Base-by-base conservation (phyloP, 2,888 invertebrate genomes). In the Andricus quercusramuli region DNA sequence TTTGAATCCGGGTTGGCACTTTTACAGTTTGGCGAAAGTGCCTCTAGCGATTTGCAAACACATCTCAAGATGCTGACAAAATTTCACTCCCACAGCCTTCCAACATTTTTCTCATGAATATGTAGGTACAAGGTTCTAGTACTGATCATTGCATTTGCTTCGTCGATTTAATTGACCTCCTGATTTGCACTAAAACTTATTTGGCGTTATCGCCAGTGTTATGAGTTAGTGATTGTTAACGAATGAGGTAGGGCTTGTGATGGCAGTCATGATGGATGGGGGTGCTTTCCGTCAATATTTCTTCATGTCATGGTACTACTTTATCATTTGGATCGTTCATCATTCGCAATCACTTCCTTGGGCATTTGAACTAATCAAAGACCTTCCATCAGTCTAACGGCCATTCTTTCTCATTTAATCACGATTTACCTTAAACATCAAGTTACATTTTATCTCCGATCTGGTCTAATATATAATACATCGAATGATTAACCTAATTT, bases 291-390 rank as follows among this genome's bases (percentile, higher is more conserved):
- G 88, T 89, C 88, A 89, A 90, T 90, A 89, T 90, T 87, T 85
- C 89, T 88, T 65, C 78, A 84, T 87, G 89, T 88, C 89, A 87
- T 86, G 85, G 86, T 85, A 86, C 88, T 87, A 88, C 90, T 90
- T 90, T 89, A 90, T 90, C 90, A 90, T 90, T 87, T 84, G 85
- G 88, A 85, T 90, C 90, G 90, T 90, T 86, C 89, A 90, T 90
- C 90, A 90, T 90, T 87, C 89, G 85, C 90, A 90, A 90, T 90
- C 90, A 89, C 90, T 90, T 90, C 88, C 89, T 89, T 85, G 88
- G 86, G 87, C 88, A 87, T 88, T 88, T 86, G 85, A 85, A 86
- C 87, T 87, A 86, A 83, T 85, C 85, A 78, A 79, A 79, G 66
- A 68, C 64, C 65, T 79, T 79, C 82, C 86, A 86, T 88, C 88